Base-by-base conservation (phyloP, 1,140 invertebrate genomes). In the Carcinoscorpius rotundicauda region DNA sequence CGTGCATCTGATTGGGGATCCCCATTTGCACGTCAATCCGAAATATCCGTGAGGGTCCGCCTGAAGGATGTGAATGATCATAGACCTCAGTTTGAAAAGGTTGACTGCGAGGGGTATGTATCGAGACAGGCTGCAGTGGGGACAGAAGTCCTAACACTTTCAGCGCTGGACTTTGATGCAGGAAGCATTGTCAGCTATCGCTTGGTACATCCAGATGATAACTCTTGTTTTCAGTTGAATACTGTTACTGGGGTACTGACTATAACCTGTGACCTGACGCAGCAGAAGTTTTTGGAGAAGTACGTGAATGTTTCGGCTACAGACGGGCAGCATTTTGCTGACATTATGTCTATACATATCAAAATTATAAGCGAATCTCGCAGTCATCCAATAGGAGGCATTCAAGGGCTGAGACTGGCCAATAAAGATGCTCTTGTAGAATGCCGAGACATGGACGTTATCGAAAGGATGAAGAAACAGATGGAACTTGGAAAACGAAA, bases 1-100 rank as follows among this genome's bases (percentile, higher is more conserved):
- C 78, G 93, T 11, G 93, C 93, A 0, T 93, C 91, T 9, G 95
- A 98, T 76, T 96, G 93, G 93, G 94, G 94, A 0, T 75, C 87
- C 64, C 93, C 93, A 0, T 95, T 88, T 76, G 81, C 89, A 52
- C 78, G 92, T 62, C 91, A 97, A 76, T 88, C 90, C 1, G 91
- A 98, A 78, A 89, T 89, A 81, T 82, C 85, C 51, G 75, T 97
- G 0, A 85, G 82, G 48, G 85, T 97, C 9, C 84, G 82, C 59
- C 74, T 98, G 3, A 82, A 83, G 64, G 91, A 97, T 77, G 83
- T 93, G 1, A 97, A 98, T 78, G 95, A 97, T 74, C 96, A 97
- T 76, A 79, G 91, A 55, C 94, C 95, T 0, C 86, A 91, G 73
- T 82, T 83, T 76, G 78, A 81, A 67, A 75, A 75, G 66, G 72